These are phyloP conservation scores for Ctenodactylus gundi DNA, from an alignment of 2,113 vertebrate genomes.

Conservation along the genomic window DNA sequence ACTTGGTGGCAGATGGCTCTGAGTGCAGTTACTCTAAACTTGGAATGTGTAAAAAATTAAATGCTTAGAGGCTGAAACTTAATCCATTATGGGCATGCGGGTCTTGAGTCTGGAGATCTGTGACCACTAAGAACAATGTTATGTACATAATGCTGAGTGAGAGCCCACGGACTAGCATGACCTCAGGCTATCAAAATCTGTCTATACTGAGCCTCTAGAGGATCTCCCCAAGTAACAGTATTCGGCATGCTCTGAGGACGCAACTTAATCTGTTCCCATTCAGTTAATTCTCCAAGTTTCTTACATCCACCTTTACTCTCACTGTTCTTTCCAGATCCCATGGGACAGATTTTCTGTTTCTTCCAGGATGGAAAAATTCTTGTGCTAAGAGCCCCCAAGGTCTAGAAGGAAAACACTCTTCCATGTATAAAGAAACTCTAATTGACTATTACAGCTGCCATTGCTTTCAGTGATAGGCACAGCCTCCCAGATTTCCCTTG, in stretches of 20 bases:
- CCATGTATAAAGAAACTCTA: neutral
- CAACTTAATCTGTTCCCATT: neutral
- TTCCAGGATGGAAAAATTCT: neutral
- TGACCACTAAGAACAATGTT: neutral
- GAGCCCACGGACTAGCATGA: neutral
- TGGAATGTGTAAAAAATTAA: slow-evolving; percentile 53
- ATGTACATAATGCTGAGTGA: neutral
- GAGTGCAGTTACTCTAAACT: slow-evolving; percentile 56
- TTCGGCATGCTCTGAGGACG: neutral
- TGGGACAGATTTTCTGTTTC: neutral
- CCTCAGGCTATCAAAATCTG: neutral
- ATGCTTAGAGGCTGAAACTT: slow-evolving; percentile 50
- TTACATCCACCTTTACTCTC: neutral
- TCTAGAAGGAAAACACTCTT: neutral
- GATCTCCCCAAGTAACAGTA: neutral
- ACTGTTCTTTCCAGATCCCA: neutral
- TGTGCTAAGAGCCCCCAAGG: neutral
- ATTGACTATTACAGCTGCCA: neutral
- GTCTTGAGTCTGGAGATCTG: slow-evolving; percentile 2
- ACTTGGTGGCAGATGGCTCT: slow-evolving; percentile 72
- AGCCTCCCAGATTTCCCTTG: neutral
- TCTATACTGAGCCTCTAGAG: neutral
- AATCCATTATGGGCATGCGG: slow-evolving; percentile 56
- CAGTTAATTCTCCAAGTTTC: neutral
- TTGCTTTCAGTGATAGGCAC: neutral